Percentiles rank a stretch among this genome's conserved stretches.
phyloP scores from a whole-genome alignment of 2,888 invertebrate species.

The Colostygia pectinataria region DNA sequence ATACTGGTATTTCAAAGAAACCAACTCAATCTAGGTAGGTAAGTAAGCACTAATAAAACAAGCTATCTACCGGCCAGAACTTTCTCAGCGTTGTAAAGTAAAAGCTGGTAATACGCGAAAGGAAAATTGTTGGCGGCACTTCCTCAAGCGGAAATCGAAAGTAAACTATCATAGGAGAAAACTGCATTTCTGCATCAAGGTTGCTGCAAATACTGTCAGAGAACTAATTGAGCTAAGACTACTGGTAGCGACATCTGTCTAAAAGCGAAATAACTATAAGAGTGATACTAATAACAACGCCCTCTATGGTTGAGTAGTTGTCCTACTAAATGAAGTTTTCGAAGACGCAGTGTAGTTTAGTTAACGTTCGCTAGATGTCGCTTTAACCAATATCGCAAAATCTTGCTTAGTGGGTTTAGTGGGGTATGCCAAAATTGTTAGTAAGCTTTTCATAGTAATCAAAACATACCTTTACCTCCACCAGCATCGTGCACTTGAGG shows the following conservation, averaged over 20 bases:
- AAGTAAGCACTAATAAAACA: not conserved
- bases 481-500: slow-evolving; percentile 79
- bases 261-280: not conserved
- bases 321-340: no score
- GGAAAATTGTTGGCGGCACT: slow-evolving; percentile 70
- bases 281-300: slow-evolving; percentile 31
- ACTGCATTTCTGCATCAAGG: slow-evolving; percentile 51
- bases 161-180: slow-evolving; percentile 73
- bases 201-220: slow-evolving; percentile 10
- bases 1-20: not conserved
- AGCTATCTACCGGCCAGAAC: slow-evolving; percentile 30
- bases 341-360: no score
- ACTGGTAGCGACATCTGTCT: slow-evolving; percentile 54
- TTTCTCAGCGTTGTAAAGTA: slow-evolving; percentile 62
- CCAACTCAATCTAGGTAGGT: not conserved
- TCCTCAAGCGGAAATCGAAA: slow-evolving; percentile 81
- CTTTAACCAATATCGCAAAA: slow-evolving; percentile 20
- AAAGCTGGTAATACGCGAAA: slow-evolving; percentile 71
- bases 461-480: slow-evolving; percentile 81
- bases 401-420: not conserved
- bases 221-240: not conserved
- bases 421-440: slow-evolving; percentile 1
- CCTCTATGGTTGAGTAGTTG: slow-evolving; percentile 46
- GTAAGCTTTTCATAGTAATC: slow-evolving; percentile 27
- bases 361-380: slow-evolving; percentile 47